phyloP scores from a whole-genome alignment of 2,888 invertebrate genomes.

The Scrobipalpa costella region DNA sequence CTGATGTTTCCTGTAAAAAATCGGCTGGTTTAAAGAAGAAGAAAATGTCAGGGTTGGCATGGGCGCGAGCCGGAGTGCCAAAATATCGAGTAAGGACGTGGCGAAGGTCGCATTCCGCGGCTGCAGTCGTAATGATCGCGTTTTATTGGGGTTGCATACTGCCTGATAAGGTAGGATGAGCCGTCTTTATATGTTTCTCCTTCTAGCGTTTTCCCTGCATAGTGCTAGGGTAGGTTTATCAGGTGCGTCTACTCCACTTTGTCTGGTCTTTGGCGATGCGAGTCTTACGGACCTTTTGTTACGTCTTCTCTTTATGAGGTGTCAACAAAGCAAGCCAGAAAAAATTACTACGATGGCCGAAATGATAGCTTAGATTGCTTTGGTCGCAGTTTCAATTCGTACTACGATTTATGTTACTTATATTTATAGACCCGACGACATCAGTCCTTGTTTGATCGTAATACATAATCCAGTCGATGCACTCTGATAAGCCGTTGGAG shows the following conservation, averaged over 20 bases:
- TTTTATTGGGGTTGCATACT: constrained; percentile 36
- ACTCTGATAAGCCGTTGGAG: constrained; percentile 40
- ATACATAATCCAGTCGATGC: constrained; percentile 44
- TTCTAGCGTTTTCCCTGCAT: too few species aligned
- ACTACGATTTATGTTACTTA: neutral
- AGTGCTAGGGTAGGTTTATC: too few species aligned
- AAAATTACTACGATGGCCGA: too few species aligned
- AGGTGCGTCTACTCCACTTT: too few species aligned
- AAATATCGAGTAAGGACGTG: constrained; percentile 67
- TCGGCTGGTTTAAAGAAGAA: constrained; percentile 3
- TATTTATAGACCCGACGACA: neutral
- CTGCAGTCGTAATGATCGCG: constrained; percentile 41
- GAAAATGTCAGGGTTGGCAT: constrained; percentile 63
- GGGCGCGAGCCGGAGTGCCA: constrained; percentile 50
- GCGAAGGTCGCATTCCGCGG: constrained; percentile 66
- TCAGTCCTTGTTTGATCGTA: neutral
- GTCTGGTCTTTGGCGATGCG: too few species aligned
- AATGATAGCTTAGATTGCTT: too few species aligned
- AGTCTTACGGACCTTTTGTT: too few species aligned
- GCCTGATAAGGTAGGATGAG: neutral
- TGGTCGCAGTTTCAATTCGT: too few species aligned
- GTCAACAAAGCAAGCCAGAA: too few species aligned
- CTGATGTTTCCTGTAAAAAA: constrained; percentile 27
- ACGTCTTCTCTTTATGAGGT: too few species aligned
- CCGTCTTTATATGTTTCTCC: too few species aligned